phyloP scores from a whole-genome alignment of 2,113 vertebrate species.

The Phocoena phocoena region DNA sequence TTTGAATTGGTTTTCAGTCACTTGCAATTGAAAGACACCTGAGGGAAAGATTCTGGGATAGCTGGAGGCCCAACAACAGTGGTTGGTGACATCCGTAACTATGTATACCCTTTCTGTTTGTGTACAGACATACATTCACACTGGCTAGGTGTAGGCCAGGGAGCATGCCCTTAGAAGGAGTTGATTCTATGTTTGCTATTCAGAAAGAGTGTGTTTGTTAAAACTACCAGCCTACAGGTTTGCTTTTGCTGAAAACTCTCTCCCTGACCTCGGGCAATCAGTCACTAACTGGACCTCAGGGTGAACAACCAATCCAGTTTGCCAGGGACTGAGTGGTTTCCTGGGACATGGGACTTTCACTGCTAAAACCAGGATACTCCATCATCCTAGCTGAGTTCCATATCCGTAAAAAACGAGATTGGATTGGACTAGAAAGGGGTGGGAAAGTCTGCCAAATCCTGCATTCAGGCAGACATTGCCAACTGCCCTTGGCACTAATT shows the following conservation, averaged over 20 bases:
- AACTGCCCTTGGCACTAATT: neutral
- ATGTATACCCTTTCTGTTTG: neutral
- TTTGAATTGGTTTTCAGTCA: neutral
- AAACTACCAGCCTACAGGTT: neutral
- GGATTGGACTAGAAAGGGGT: neutral
- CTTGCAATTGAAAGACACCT: neutral
- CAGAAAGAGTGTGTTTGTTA: slow-evolving; percentile 10
- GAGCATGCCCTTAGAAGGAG: neutral
- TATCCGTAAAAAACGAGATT: slow-evolving; percentile 38
- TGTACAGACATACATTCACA: neutral
- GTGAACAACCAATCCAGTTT: neutral
- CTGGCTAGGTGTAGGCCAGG: neutral
- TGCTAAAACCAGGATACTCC: slow-evolving; percentile 21
- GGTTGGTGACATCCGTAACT: neutral
- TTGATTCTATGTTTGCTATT: slow-evolving; percentile 36
- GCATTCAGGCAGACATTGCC: neutral
- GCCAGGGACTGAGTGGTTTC: neutral
- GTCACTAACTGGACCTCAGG: neutral
- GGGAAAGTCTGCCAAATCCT: slow-evolving; percentile 50
- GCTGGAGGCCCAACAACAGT: neutral
- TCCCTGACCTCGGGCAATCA: neutral
- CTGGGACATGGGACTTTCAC: neutral
- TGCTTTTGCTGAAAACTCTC: neutral
- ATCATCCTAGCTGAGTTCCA: neutral
- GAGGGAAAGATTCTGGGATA: neutral